A percentile compares a stretch with the other conserved stretches of the same genome.
Conservation (phyloP, 2,888 invertebrate species). For the Colletes collaris region DNA sequence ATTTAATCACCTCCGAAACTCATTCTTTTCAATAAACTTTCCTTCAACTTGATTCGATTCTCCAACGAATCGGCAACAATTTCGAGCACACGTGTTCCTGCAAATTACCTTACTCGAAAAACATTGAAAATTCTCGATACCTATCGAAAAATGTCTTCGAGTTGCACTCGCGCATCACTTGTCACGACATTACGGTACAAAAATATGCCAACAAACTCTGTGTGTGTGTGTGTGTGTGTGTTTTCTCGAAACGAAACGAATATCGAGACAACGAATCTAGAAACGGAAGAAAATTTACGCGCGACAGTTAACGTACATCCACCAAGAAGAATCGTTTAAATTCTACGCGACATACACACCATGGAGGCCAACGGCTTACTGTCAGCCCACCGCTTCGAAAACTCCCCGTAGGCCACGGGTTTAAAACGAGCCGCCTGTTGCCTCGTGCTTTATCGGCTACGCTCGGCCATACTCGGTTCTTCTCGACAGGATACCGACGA, state of each 20-base stretch:
- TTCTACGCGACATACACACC: slow-evolving; percentile 35
- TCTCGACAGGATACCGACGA: slow-evolving; percentile 10
- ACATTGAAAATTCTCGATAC: too few relatives aligned
- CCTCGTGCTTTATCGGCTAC: slow-evolving; percentile 65
- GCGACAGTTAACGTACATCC: not conserved
- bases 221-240: too few relatives aligned
- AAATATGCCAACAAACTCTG: too few relatives aligned
- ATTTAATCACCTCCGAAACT: slow-evolving; percentile 16
- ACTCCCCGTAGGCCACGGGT: slow-evolving; percentile 48
- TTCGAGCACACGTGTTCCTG: too few relatives aligned
- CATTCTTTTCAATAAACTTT: not conserved
- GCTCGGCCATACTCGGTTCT: slow-evolving; percentile 54
- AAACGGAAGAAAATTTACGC: too few relatives aligned
- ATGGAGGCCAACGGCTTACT: slow-evolving; percentile 73
- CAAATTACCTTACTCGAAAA: too few relatives aligned
- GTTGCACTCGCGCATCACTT: not conserved
- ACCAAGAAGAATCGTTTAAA: not conserved
- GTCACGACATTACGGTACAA: not conserved
- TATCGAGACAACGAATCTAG: not conserved
- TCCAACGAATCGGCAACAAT: too few relatives aligned
- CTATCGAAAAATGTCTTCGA: not conserved
- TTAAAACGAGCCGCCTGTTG: slow-evolving; percentile 75
- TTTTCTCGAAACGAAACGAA: not conserved
- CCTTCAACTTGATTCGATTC: not conserved
- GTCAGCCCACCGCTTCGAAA: slow-evolving; percentile 52